Percentiles rank a stretch among this genome's conserved stretches.
phyloP scores from a whole-genome alignment of 2,113 vertebrate species.

The Eudyptes chrysolophus region DNA sequence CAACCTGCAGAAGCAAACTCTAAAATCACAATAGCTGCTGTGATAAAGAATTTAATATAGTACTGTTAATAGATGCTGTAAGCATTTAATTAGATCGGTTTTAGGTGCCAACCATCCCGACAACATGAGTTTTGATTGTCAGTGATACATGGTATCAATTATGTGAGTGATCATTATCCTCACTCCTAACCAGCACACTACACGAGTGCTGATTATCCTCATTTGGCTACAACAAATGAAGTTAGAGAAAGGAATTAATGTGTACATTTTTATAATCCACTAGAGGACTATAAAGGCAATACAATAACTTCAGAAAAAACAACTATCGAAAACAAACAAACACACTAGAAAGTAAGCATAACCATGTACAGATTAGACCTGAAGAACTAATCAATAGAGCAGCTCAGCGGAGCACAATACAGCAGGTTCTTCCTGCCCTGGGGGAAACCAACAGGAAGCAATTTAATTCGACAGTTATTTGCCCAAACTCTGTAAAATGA shows the following conservation, averaged over 20 bases:
- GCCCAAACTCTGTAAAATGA: slow-evolving; percentile 52
- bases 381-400: slow-evolving; percentile 22
- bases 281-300: slow-evolving; percentile 9
- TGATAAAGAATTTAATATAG: neutral
- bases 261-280: neutral
- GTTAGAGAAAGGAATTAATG: neutral
- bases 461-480: slow-evolving; percentile 63
- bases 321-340: neutral
- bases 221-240: neutral
- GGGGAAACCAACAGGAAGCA: slow-evolving; percentile 44
- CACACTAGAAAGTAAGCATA: neutral
- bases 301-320: neutral
- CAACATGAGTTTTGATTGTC: neutral
- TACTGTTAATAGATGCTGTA: neutral
- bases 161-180: neutral
- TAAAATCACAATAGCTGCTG: neutral
- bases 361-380: slow-evolving; percentile 19
- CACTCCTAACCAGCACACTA: neutral
- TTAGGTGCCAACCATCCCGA: neutral
- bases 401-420: neutral
- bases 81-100: slow-evolving; percentile 3
- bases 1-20: neutral
- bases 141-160: neutral
- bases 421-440: slow-evolving; percentile 9
- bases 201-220: neutral